Base-by-base conservation (phyloP, 2,888 invertebrate genomes). In the Ornithoptera priamus region DNA sequence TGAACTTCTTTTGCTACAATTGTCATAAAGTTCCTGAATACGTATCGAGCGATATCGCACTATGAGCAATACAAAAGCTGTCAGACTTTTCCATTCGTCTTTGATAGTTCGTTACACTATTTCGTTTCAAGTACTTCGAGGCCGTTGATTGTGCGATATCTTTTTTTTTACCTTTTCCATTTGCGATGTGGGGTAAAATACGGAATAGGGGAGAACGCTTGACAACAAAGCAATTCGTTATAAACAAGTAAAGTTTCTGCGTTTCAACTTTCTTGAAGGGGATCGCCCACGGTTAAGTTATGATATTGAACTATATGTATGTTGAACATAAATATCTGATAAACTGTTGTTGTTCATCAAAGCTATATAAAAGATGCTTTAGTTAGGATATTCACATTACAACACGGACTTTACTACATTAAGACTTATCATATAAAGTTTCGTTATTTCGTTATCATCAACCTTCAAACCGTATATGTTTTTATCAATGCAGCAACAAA, bases 141-240 rank as follows among this genome's bases (percentile, higher is more conserved):
- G 56, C 46, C 12, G 62, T 56, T 5, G 46, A 24, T 63, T 30
- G 56, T 53, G 18, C 30, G n/a, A 30, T 36, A 63, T 24, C 8
- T 62, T 63, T 58, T 63, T 63, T 63, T 22, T 15, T 17, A 12
- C 17, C 17, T 50, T 50, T 17, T 15, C 50, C 20, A 18, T 30
- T 58, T 22, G 36, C 58, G 62, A 68, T 20, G 57, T 30, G 24
- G 24, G 56, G 46, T 18, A 30, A 5, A 30, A 42, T 42, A 42
- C 57, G 67, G 15, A 46, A 46, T 15, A 68, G 68, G 68, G 62
- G 58, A 46, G 46, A 68, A 62, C 46, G 62, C 36, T 12, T 53
- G 36, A 67, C 62, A 67, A 67, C 67, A 68, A 68, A 68, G 68
- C 58, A 58, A 68, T 68, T 68, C 68, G 68, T 68, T 68, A 63